Evolutionary conservation across 1,140 invertebrate genomes (phyloP).

Genomic region (Tetramorium parvispinum): DNA sequence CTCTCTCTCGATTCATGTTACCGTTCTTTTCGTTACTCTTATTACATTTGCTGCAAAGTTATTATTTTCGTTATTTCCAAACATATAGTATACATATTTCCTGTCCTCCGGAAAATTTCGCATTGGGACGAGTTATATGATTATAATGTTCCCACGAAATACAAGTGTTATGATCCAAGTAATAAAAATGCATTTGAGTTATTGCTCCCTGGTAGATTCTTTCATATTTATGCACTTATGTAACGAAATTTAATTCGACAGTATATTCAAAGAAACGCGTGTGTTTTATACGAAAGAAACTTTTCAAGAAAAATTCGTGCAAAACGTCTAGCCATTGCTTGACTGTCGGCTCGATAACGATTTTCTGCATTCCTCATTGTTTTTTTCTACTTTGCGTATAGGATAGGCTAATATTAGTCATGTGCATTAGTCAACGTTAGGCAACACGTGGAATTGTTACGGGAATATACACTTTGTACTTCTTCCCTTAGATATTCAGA

Average conservation of each 20-base stretch:
- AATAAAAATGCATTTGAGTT: not conserved
- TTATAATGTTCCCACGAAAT: conserved; percentile 4
- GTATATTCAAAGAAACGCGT: not conserved
- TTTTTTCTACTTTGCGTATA: not conserved
- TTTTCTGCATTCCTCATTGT: not conserved
- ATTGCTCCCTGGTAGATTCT: no score
- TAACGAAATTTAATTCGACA: not conserved
- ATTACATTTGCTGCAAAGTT: not conserved
- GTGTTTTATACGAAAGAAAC: not conserved
- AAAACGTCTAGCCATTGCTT: not conserved
- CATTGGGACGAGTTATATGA: not conserved
- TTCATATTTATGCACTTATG: not conserved
- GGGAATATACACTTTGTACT: conserved; percentile 1
- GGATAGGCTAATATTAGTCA: not conserved
- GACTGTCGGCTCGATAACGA: not conserved
- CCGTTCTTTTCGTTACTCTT: not conserved
- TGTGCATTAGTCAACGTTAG: conserved; percentile 16
- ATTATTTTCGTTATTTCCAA: not conserved
- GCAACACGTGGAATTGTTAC: not conserved
- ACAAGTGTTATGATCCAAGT: not conserved
- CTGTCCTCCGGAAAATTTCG: not conserved
- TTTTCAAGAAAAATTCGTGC: not conserved
- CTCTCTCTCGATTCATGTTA: no score
- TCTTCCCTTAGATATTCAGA: not conserved
- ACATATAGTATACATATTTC: not conserved